Evolutionary conservation across 1,140 invertebrate genomes (phyloP), one percentile per base, ranked within the genome.

Genomic region (Drosophila insularis): DNA sequence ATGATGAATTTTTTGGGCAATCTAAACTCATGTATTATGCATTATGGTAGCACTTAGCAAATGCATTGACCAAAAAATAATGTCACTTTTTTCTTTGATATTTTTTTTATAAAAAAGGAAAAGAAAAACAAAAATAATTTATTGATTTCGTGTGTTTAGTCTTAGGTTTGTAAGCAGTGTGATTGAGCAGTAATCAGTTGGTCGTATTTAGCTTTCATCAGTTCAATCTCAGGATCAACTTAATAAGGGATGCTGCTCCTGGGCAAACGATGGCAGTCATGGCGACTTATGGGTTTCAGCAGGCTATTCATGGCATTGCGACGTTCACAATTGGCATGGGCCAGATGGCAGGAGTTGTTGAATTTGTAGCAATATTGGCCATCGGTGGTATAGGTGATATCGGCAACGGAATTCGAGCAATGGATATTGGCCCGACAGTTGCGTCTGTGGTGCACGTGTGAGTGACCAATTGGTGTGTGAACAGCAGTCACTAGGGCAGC

Each of bases 21-120:
- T 76, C 55, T 60, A 35, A 43, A 37, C 37, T 81, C 68, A 81
- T 81, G 73, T 80, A 62, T 81, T 69, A 81, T 81, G 72, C 72
- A 80, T 81, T 73, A 46, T 55, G 21, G 59, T 37, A 64, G 61
- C 59, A 71, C 59, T 53, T 58, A 50, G 46, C 21, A 69, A 60
- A 31, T 54, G 27, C 27, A 43, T 32, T 39, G n/a, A 1, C 61
- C 61, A 31, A 63, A 61, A 63, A 46, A 63, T 35, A 58, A 37
- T 58, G 31, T 6, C 43, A 50, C 43, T 50, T 50, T 50, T 50
- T 50, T 21, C 4, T 19, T 6, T 14, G 14, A 8, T 19, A 27
- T 27, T 6, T 27, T 6, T 27, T 46, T 46, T 17, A 46, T 19
- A 19, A 46, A 46, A 46, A 46, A 8, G 8, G 43, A 21, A 50